Evolutionary conservation across 2,888 invertebrate species (phyloP).

Genomic region (Drosophila acutilabella): DNA sequence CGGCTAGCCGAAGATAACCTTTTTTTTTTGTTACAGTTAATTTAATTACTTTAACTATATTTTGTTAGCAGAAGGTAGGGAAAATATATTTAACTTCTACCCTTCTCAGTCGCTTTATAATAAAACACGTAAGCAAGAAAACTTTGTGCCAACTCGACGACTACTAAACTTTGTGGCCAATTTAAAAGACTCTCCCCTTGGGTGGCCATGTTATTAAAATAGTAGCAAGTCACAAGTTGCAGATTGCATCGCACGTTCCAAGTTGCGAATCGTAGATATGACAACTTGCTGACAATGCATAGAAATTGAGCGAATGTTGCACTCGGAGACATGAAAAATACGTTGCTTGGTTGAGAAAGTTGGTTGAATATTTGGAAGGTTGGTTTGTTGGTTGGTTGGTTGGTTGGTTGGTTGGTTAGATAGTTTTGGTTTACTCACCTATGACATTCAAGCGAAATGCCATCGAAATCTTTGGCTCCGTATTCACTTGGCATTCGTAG

Average conservation of each 20-base stretch:
- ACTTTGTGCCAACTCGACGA: slow-evolving; percentile 27
- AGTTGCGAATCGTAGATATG: slow-evolving; percentile 53
- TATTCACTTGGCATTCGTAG: slow-evolving; percentile 88
- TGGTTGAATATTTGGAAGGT: neutral
- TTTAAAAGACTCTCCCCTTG: slow-evolving; percentile 49
- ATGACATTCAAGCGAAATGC: slow-evolving; percentile 94
- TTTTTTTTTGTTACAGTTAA: neutral
- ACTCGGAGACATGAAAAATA: neutral
- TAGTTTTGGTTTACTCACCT: slow-evolving; percentile 86
- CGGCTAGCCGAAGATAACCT: too few relatives aligned
- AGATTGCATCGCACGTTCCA: slow-evolving; percentile 26
- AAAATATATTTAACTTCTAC: slow-evolving; percentile 4
- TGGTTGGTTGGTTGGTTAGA: neutral
- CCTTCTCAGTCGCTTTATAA: slow-evolving; percentile 21
- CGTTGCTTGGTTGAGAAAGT: neutral
- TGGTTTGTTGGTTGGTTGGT: too few relatives aligned
- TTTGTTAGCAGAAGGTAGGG: too few relatives aligned
- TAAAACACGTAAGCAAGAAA: slow-evolving; percentile 29
- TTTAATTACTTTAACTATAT: too few relatives aligned
- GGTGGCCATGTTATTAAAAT: slow-evolving; percentile 27
- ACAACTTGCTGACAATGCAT: slow-evolving; percentile 64
- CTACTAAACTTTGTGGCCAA: slow-evolving; percentile 57
- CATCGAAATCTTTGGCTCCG: slow-evolving; percentile 95
- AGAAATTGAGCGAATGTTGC: slow-evolving; percentile 15
- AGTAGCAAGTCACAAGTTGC: slow-evolving; percentile 20